Evolutionary conservation across 2,888 invertebrate genomes (phyloP).

Genomic region (Poecilus cupreus): DNA sequence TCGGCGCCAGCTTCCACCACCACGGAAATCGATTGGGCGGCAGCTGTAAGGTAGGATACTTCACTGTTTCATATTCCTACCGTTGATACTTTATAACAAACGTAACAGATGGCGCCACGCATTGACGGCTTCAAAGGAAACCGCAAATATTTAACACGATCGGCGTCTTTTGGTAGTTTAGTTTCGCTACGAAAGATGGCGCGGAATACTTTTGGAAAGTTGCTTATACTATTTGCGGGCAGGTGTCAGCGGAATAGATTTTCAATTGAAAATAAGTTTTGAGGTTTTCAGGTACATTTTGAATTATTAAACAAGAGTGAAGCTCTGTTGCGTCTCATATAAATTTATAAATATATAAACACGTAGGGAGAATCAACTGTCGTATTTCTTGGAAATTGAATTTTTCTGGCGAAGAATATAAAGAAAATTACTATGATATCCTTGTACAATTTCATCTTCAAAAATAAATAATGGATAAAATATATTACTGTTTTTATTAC

Average conservation of each 20-base stretch:
- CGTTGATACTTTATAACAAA: not conserved
- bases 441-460: not conserved
- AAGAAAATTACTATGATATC: not conserved
- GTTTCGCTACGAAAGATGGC: not conserved
- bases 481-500: too few species aligned
- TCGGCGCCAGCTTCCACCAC: conserved; percentile 72
- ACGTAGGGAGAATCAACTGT: not conserved
- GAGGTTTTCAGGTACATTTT: not conserved
- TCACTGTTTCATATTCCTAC: not conserved
- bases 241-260: not conserved
- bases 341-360: conserved; percentile 7
- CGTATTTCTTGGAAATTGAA: not conserved
- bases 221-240: not conserved
- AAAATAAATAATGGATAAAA: too few species aligned
- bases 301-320: conserved; percentile 18
- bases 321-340: not conserved
- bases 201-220: not conserved
- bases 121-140: not conserved
- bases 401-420: not conserved
- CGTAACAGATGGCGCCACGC: not conserved
- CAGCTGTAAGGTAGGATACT: conserved; percentile 70
- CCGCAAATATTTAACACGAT: not conserved
- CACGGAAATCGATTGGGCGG: conserved; percentile 73
- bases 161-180: too few species aligned
- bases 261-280: not conserved